Base-by-base conservation (phyloP, 2,888 invertebrate genomes). In the Mythimna lalbum region DNA sequence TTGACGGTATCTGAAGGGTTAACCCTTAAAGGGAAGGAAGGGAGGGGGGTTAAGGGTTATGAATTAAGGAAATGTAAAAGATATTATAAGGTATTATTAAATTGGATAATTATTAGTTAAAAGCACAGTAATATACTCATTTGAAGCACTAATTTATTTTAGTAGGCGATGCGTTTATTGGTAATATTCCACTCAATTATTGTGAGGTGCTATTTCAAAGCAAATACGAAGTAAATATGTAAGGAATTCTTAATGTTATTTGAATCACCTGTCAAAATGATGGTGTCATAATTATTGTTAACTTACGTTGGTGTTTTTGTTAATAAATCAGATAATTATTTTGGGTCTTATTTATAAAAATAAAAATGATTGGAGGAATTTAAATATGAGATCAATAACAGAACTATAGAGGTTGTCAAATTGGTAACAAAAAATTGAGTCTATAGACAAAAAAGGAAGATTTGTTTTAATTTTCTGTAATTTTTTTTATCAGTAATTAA, bases 151-250 rank as follows among this genome's bases (percentile, higher is more conserved):
- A 14, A 39, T 59, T 59, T 33, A 43, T 60, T 61, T 39, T 9
- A 23, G 23, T 50, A 47, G 31, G 36, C 56, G 60, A 56, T 39
- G 21, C 12, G 31, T 27, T 53, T 19, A 50, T 73, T 65, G 52
- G 52, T 66, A 36, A 56, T 69, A 69, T 78, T 78, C 74, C 79
- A 69, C 31, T 43, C 21, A 59, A 50, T 50, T 68, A 52, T 62
- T 53, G 47, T 55, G 1, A 52, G 6, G n/a, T 65, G 10, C 2
- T 17, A 27, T 23, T 39, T 49, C n/a, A 56, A 69, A 56, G 33
- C 19, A 70, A 56, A 60, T 53, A 55, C 6, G 12, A 53, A 39
- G 10, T 43, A 56, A 27, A 27, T 49, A n/a, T n/a, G n/a, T n/a
- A 53, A 63, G 63, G 17, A 53, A 21, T 47, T 63, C 1, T 31